These are phyloP conservation scores for Centroberyx gerrardi DNA, from an alignment of 2,797 vertebrate species.

Conservation along the genomic window DNA sequence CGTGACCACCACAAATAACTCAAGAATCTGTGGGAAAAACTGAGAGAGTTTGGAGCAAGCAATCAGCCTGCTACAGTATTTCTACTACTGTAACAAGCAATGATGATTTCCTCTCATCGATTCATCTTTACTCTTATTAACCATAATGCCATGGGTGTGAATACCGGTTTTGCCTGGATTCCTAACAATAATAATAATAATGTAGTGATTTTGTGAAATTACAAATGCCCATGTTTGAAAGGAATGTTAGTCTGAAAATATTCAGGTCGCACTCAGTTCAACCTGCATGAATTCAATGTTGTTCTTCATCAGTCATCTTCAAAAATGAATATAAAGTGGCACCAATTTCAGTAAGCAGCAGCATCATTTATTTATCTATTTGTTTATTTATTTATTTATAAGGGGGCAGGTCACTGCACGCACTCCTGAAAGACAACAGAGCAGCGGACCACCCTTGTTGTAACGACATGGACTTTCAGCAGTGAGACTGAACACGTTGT, in stretches of 20 bases:
- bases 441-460: no score
- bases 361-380: no score
- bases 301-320: constrained; percentile 27
- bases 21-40: background rate
- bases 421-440: no score
- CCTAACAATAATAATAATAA: constrained; percentile 8
- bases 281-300: constrained; percentile 40
- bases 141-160: background rate
- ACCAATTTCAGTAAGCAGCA: background rate
- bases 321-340: constrained; percentile 19
- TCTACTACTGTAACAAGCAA: no score
- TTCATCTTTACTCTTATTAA: constrained; percentile 8
- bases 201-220: constrained; percentile 22
- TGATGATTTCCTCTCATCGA: background rate
- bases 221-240: constrained; percentile 22
- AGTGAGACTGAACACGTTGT: background rate
- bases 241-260: constrained; percentile 36
- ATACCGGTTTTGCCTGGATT: background rate
- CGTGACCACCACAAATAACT: no score
- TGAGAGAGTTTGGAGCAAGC: no score
- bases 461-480: background rate
- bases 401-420: no score
- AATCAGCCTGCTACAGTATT: no score
- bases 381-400: no score
- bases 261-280: constrained; percentile 52